Conservation (phyloP, 2,888 invertebrate species). For the Amphipoea lucens region DNA sequence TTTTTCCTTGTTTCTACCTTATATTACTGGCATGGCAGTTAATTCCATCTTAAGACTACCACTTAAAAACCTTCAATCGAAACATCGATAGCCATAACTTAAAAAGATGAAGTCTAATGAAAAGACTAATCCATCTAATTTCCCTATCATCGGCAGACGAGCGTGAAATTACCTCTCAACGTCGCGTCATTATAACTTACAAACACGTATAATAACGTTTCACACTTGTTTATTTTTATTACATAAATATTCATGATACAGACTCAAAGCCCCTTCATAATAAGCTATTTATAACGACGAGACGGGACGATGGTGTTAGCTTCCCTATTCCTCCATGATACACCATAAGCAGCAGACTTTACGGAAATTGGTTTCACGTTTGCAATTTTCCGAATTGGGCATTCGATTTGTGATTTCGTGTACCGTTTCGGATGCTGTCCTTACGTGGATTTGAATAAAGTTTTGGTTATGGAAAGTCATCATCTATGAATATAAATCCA, state of each 20-base stretch:
- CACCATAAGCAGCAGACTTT: conserved; percentile 54
- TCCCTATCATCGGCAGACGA: conserved; percentile 44
- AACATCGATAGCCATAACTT: conserved; percentile 36
- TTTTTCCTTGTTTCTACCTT: too few species aligned
- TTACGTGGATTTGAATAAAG: conserved; percentile 15
- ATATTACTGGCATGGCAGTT: background rate
- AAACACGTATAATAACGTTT: conserved; percentile 49
- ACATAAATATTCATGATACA: conserved; percentile 59
- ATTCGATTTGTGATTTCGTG: conserved; percentile 41
- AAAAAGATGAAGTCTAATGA: conserved; percentile 22
- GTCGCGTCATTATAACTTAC: conserved; percentile 45
- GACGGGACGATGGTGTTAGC: conserved; percentile 31
- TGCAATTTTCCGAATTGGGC: conserved; percentile 58
- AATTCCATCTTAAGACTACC: too few species aligned
- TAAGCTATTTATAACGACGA: conserved; percentile 52
- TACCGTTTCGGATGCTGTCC: conserved; percentile 14
- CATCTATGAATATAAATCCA: background rate
- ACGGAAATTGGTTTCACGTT: conserved; percentile 66
- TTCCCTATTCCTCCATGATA: conserved; percentile 46
- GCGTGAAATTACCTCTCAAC: conserved; percentile 60
- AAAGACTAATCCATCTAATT: conserved; percentile 49
- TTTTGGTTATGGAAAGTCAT: conserved; percentile 3
- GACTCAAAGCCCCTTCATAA: conserved; percentile 35
- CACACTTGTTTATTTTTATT: conserved; percentile 61
- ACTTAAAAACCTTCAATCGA: background rate